phyloP scores from a whole-genome alignment of 2,888 invertebrate genomes.

The Emmelina monodactyla region DNA sequence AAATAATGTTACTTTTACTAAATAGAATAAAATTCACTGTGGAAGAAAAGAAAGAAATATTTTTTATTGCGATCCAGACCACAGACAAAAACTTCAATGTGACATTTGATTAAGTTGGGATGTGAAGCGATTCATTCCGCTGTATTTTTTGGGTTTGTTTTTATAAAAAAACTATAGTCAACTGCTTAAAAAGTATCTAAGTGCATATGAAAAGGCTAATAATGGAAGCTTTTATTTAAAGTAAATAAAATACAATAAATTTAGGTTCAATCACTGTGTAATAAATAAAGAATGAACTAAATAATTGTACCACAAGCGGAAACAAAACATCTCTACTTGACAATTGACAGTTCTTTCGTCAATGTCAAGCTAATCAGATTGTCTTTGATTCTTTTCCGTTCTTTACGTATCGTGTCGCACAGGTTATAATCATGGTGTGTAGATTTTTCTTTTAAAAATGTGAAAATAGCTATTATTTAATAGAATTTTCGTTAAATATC shows the following conservation, averaged over 20 bases:
- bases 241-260: too few species aligned
- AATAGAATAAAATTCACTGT: constrained; percentile 20
- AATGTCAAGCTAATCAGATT: constrained; percentile 3
- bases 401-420: constrained; percentile 53
- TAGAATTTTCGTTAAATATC: background rate
- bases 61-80: background rate
- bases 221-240: too few species aligned
- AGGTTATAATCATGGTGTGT: constrained; percentile 65
- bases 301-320: too few species aligned
- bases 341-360: constrained; percentile 38
- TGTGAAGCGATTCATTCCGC: too few species aligned
- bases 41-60: constrained; percentile 16
- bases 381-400: constrained; percentile 41
- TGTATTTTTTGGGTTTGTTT: too few species aligned
- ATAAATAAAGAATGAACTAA: too few species aligned
- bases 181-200: too few species aligned
- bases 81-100: constrained; percentile 2
- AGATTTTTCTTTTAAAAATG: constrained; percentile 25
- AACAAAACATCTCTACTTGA: constrained; percentile 4
- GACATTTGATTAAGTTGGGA: too few species aligned
- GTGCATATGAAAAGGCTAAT: too few species aligned
- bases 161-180: too few species aligned
- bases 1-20: constrained; percentile 1
- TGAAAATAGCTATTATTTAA: background rate
- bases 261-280: too few species aligned